Evolutionary conservation across 2,797 vertebrate species (phyloP).

Genomic region (Vultur gryphus): DNA sequence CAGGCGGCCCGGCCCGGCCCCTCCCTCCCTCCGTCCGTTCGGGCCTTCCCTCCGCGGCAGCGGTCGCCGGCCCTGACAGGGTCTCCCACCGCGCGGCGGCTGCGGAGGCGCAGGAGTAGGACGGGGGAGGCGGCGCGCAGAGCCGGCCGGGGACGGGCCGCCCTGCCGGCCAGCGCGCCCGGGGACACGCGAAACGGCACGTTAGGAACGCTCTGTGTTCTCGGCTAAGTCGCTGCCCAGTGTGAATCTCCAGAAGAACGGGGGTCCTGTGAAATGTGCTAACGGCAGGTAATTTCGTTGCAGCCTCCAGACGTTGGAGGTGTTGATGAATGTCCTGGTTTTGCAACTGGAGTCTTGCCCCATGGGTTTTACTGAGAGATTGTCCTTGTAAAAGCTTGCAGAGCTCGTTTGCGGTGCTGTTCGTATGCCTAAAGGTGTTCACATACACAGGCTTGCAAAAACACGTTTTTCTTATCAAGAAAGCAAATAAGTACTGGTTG

Average conservation of each 20-base stretch:
- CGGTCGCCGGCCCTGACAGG: too few species aligned
- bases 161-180: neutral
- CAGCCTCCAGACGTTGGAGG: rapidly evolving
- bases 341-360: rapidly evolving
- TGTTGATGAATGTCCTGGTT: rapidly evolving
- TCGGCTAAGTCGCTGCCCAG: rapidly evolving
- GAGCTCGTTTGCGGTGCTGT: rapidly evolving
- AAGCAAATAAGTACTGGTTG: neutral
- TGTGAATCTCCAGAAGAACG: rapidly evolving
- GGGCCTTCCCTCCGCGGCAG: rapidly evolving
- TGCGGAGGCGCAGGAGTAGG: too few species aligned
- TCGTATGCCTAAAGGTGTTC: neutral
- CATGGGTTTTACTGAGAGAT: rapidly evolving
- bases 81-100: too few species aligned
- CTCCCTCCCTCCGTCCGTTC: too few species aligned
- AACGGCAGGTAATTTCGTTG: rapidly evolving
- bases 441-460: rapidly evolving
- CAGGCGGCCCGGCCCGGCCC: too few species aligned
- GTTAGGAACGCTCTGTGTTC: rapidly evolving
- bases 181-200: too few species aligned
- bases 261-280: rapidly evolving
- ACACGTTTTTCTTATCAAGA: neutral
- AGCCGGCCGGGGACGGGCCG: too few species aligned
- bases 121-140: too few species aligned
- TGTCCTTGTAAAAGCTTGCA: neutral